These are phyloP conservation scores for Panonychus citri DNA, from an alignment of 1,140 invertebrate species.

Conservation along the genomic window DNA sequence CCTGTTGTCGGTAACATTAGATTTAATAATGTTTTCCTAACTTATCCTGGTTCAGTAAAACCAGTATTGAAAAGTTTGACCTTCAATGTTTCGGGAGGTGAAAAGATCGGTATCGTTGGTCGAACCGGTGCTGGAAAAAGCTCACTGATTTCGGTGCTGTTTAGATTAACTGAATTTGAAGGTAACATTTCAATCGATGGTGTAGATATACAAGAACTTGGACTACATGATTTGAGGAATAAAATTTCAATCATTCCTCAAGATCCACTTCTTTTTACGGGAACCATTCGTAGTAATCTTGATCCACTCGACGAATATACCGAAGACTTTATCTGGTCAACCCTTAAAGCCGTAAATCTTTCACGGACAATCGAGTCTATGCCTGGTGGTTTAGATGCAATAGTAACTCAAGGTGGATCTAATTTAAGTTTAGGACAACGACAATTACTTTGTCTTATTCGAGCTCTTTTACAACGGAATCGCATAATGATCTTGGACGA, in stretches of 20 bases:
- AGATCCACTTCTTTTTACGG: conserved; percentile 50
- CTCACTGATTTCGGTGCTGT: conserved; percentile 55
- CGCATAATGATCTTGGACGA: conserved; percentile 26
- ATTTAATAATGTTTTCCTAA: conserved; percentile 40
- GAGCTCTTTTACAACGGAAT: conserved; percentile 28
- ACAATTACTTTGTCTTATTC: conserved; percentile 38
- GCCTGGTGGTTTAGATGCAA: conserved; percentile 36
- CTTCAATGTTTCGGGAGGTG: conserved; percentile 24
- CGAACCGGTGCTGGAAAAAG: conserved; percentile 58
- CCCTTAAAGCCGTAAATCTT: conserved; percentile 50
- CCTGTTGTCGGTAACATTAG: conserved; percentile 39
- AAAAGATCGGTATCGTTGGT: conserved; percentile 26
- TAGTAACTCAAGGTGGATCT: conserved; percentile 43
- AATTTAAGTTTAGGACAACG: conserved; percentile 61
- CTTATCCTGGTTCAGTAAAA: conserved; percentile 37
- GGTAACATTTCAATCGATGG: conserved; percentile 27
- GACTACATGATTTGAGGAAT: conserved; percentile 12
- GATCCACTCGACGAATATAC: conserved; percentile 52
- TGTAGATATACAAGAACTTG: conserved; percentile 19
- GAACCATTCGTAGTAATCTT: conserved; percentile 53
- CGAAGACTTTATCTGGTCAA: conserved; percentile 43
- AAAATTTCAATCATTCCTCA: conserved; percentile 36
- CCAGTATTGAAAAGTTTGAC: conserved; percentile 38
- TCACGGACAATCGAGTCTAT: conserved; percentile 38
- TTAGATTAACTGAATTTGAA: conserved; percentile 42